phyloP scores from a whole-genome alignment of 2,797 vertebrate species.

The Aselliscus stoliczkanus region DNA sequence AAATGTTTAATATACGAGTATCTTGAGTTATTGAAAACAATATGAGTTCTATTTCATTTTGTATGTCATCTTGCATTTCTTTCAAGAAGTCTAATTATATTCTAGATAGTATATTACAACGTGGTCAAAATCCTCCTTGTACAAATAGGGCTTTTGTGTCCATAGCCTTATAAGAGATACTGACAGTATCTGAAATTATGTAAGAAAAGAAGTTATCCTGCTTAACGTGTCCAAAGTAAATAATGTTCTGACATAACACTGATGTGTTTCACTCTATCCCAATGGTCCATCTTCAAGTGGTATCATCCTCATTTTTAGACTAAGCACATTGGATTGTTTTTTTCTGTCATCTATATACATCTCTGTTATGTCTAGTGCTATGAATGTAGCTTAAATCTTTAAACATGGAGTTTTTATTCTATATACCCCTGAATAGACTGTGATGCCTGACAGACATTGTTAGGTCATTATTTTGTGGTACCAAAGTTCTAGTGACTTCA shows the following conservation, averaged over 20 bases:
- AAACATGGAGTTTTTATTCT: conserved; percentile 32
- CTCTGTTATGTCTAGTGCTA: conserved; percentile 57
- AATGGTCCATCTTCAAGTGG: neutral
- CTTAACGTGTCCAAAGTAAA: conserved; percentile 41
- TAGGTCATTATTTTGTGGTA: conserved; percentile 59
- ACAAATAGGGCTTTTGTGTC: conserved; percentile 48
- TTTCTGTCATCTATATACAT: conserved; percentile 19
- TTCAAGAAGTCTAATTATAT: neutral
- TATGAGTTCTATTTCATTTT: conserved; percentile 9
- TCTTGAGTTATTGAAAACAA: neutral
- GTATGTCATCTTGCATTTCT: conserved; percentile 20
- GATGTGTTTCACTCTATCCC: conserved; percentile 20
- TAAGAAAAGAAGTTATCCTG: conserved; percentile 27
- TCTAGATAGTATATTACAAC: neutral
- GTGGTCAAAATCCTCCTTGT: conserved; percentile 16
- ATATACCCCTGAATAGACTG: conserved; percentile 19
- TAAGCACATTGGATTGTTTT: conserved; percentile 55
- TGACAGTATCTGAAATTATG: conserved; percentile 49
- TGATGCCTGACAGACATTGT: conserved; percentile 50
- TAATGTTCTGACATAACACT: neutral
- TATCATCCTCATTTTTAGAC: neutral
- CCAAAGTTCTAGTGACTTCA: conserved; percentile 72
- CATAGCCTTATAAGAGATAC: neutral
- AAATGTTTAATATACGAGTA: conserved; percentile 15
- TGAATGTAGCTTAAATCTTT: conserved; percentile 41